phyloP scores from a whole-genome alignment of 2,888 invertebrate species.

The Microctonus aethiopoides region DNA sequence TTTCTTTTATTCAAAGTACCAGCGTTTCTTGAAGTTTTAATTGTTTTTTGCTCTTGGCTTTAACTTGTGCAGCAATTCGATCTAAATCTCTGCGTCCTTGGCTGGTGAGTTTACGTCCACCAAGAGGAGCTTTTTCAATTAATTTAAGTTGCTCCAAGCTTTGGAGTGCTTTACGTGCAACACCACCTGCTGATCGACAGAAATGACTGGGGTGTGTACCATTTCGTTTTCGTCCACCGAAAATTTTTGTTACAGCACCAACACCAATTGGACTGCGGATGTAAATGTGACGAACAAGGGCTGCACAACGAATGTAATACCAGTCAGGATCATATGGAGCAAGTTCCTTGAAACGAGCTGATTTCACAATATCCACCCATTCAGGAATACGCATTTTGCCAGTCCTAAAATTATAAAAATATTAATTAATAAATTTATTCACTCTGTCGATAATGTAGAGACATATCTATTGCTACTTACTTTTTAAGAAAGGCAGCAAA shows the following conservation, averaged over 20 bases:
- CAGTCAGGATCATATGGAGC: conserved; percentile 98
- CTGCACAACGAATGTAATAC: conserved; percentile 96
- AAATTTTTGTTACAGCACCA: conserved; percentile 95
- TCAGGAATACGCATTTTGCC: conserved; percentile 97
- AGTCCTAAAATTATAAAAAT: conserved; percentile 73
- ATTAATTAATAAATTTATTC: too few species aligned
- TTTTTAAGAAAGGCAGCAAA: conserved; percentile 98
- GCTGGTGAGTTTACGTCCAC: conserved; percentile 88
- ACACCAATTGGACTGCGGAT: conserved; percentile 96
- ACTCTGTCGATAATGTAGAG: background rate
- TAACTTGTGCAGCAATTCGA: conserved; percentile 96
- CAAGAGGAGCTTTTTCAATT: conserved; percentile 91
- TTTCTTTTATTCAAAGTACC: conserved; percentile 56
- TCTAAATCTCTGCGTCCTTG: conserved; percentile 97
- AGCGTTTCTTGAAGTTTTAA: conserved; percentile 62
- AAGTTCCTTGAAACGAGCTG: conserved; percentile 94
- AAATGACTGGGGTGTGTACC: conserved; percentile 97
- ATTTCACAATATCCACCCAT: conserved; percentile 97
- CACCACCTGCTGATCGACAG: conserved; percentile 89
- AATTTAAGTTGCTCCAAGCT: conserved; percentile 91
- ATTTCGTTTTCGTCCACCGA: conserved; percentile 95
- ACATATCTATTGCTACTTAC: conserved; percentile 72
- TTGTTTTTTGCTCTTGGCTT: conserved; percentile 71
- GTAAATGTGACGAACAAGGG: conserved; percentile 95
- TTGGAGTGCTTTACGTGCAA: conserved; percentile 93